phyloP scores from a whole-genome alignment of 2,113 vertebrate genomes.

The Bujurquina vittata region DNA sequence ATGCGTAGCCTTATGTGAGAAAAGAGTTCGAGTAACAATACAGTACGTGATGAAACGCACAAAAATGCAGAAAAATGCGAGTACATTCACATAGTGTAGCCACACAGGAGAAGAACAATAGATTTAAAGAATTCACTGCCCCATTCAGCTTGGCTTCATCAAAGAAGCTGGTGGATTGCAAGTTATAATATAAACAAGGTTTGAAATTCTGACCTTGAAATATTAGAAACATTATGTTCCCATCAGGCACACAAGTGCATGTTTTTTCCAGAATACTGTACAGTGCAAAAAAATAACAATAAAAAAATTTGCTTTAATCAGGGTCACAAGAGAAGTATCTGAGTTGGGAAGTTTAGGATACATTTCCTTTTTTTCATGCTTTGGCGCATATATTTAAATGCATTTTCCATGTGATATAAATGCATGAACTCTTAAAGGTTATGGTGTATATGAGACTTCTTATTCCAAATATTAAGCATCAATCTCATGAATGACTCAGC shows the following conservation, averaged over 20 bases:
- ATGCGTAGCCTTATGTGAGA: not conserved
- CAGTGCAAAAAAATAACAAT: constrained; percentile 14
- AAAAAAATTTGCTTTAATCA: constrained; percentile 18
- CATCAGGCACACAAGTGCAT: not conserved
- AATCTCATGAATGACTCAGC: constrained; percentile 33
- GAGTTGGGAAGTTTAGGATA: not conserved
- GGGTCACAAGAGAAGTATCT: constrained; percentile 18
- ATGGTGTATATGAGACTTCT: constrained; percentile 3
- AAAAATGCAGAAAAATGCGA: not conserved
- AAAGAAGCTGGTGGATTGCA: constrained; percentile 12
- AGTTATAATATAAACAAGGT: constrained; percentile 12
- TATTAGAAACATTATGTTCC: constrained; percentile 6
- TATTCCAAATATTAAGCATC: constrained; percentile 9
- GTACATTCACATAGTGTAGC: not conserved
- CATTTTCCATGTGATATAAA: not conserved
- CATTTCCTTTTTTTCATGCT: not conserved
- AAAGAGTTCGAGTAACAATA: not conserved
- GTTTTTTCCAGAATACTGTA: constrained; percentile 13
- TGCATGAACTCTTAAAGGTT: not conserved
- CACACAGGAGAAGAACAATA: not conserved
- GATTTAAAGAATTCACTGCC: not conserved
- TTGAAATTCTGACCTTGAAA: constrained; percentile 37
- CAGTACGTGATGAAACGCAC: not conserved
- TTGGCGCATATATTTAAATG: rapidly evolving
- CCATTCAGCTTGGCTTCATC: not conserved